These are phyloP conservation scores for Masnerella sp. DNA, from an alignment of 2,888 invertebrate genomes.

Conservation along the genomic window DNA sequence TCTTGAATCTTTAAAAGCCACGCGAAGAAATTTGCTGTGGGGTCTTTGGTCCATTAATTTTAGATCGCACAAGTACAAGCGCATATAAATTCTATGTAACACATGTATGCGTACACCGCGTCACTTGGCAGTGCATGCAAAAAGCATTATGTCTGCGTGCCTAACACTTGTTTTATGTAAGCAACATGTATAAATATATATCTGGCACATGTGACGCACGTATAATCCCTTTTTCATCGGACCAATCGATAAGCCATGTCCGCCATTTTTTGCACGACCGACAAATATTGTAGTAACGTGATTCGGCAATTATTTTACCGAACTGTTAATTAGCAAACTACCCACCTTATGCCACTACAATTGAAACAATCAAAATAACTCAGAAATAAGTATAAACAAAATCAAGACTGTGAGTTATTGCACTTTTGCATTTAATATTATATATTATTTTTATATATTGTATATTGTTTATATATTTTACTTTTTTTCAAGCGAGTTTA, in stretches of 20 bases:
- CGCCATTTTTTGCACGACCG: slow-evolving; percentile 1
- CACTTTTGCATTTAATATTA: too few relatives aligned
- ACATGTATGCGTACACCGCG: slow-evolving; percentile 5
- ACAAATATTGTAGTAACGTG: slow-evolving; percentile 1
- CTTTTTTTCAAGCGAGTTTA: too few relatives aligned
- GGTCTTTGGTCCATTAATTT: slow-evolving; percentile 30
- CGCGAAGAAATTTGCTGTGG: slow-evolving; percentile 23
- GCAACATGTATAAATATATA: slow-evolving; percentile 32
- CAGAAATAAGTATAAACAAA: too few relatives aligned
- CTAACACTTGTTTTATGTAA: slow-evolving; percentile 37
- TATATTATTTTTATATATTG: too few relatives aligned
- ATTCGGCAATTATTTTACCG: slow-evolving; percentile 1
- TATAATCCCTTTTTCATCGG: slow-evolving; percentile 16
- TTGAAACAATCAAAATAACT: too few relatives aligned
- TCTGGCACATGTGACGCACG: slow-evolving; percentile 29
- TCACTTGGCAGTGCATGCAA: slow-evolving; percentile 11
- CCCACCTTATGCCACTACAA: too few relatives aligned
- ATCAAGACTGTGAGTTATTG: too few relatives aligned
- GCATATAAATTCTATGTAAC: slow-evolving; percentile 18
- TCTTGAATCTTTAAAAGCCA: slow-evolving; percentile 23
- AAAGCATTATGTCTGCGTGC: slow-evolving; percentile 22
- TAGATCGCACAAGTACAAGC: slow-evolving; percentile 12
- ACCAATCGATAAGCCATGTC: slow-evolving; percentile 5
- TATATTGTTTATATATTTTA: too few relatives aligned
- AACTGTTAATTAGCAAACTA: not conserved